Evolutionary conservation across 2,888 invertebrate genomes (phyloP).

Genomic region (Phymatocera aterrima): DNA sequence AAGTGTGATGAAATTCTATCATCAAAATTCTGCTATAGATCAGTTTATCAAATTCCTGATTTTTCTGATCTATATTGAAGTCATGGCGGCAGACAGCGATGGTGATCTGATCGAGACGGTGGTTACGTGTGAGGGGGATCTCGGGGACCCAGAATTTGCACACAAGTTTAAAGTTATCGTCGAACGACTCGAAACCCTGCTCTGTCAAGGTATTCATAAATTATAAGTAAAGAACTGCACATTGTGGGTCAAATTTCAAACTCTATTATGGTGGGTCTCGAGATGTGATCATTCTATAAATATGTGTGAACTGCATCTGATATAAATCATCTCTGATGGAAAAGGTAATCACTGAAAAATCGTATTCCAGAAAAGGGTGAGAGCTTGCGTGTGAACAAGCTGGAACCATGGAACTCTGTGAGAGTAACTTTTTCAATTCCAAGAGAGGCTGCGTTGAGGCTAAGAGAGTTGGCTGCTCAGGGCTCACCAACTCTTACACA

Average conservation of each 20-base stretch:
- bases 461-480: constrained; percentile 94
- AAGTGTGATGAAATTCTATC: not conserved
- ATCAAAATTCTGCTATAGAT: not conserved
- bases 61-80: constrained; percentile 62
- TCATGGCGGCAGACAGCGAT: constrained; percentile 92
- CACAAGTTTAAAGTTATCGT: constrained; percentile 87
- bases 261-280: too few species aligned
- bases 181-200: constrained; percentile 86
- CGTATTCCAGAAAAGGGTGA: constrained; percentile 73
- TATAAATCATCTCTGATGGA: not conserved
- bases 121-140: constrained; percentile 94
- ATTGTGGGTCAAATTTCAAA: not conserved
- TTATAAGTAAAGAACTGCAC: not conserved
- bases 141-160: constrained; percentile 91
- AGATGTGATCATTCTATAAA: not conserved
- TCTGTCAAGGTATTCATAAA: constrained; percentile 82
- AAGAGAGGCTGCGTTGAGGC: constrained; percentile 93
- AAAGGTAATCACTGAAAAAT: not conserved
- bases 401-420: constrained; percentile 99
- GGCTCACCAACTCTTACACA: constrained; percentile 92
- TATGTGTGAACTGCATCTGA: not conserved
- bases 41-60: not conserved
- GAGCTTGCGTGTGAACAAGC: constrained; percentile 82
- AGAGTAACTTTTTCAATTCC: constrained; percentile 98
- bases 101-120: constrained; percentile 85